Base-by-base conservation (phyloP, 2,888 invertebrate species). In the Galeopsomyia nigrocyanea region DNA sequence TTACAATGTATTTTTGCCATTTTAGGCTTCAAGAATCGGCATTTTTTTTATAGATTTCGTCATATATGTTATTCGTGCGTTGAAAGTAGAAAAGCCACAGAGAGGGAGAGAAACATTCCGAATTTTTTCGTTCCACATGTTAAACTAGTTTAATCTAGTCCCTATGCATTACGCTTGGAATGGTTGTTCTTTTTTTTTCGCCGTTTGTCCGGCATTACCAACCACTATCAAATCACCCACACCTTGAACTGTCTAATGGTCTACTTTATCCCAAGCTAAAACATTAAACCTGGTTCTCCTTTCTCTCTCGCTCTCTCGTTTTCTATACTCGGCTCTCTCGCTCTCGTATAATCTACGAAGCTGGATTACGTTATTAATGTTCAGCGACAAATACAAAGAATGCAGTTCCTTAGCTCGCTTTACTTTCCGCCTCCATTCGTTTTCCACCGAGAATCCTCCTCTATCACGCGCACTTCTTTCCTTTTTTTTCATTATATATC, bases 211-310 rank as follows among this genome's bases (percentile, higher is more conserved):
- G n/a, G 60, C 47, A 51, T 63, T 57, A 57, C 56, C 39, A 19
- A 57, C 56, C 39, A 26, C 57, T 70, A 74, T 74, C 69, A 58
- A 74, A 70, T 74, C 73, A 70, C 73, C 70, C 73, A 74, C 69
- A 63, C 68, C 69, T 58, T 49, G 63, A 65, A 70, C 67, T 58
- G 63, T 70, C 66, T 70, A 69, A 74, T 70, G 58, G 69, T 70
- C 67, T 68, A 58, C 63, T 74, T 70, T 74, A 74, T 70, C 69
- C 73, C 26, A 26, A 22, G 22, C 62, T 70, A 57, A 66, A 69
- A 62, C 73, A 62, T 73, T 66, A 73, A 69, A 61, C 51, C 61
- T 16, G 62, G 19, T 39, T 60, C 53, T 65, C 69, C 47, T 65
- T 64, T 73, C 68, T 73, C 68, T 64, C 72, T 50, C 31, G 26